Percentiles rank a stretch among this genome's conserved stretches.
phyloP scores from a whole-genome alignment of 2,113 vertebrate species.

The Corythornis vintsioides region DNA sequence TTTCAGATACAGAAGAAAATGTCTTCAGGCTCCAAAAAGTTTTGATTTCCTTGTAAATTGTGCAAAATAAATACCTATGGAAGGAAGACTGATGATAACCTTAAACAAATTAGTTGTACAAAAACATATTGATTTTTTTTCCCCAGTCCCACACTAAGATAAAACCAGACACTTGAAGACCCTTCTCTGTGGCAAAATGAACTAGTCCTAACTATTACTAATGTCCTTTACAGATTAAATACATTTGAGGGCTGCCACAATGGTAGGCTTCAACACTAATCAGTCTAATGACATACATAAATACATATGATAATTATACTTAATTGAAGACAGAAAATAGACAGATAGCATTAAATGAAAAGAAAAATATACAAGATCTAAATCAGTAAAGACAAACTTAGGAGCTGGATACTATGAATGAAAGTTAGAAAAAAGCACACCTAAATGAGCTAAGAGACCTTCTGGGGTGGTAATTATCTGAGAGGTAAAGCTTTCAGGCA shows the following conservation, averaged over 20 bases:
- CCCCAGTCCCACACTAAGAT: background rate
- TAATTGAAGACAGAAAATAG: background rate
- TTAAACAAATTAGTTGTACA: background rate
- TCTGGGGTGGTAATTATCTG: background rate
- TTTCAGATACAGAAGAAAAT: background rate
- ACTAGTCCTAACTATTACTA: background rate
- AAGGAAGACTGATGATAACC: background rate
- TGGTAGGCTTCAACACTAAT: background rate
- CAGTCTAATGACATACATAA: background rate
- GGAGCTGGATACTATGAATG: background rate
- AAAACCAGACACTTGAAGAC: conserved; percentile 19
- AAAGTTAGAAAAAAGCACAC: background rate
- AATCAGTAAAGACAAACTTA: background rate
- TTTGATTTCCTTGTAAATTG: background rate
- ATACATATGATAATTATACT: conserved; percentile 14
- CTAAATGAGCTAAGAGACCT: background rate
- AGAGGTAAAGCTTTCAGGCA: background rate
- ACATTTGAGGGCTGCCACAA: background rate
- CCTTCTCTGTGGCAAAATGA: background rate
- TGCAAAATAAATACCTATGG: background rate
- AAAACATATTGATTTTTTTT: background rate
- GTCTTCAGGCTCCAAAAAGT: background rate
- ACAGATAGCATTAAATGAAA: background rate
- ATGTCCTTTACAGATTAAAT: conserved; percentile 20
- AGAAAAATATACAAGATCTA: background rate